Conservation (phyloP, 2,888 invertebrate genomes). For the Pristionchus maxplancki region DNA sequence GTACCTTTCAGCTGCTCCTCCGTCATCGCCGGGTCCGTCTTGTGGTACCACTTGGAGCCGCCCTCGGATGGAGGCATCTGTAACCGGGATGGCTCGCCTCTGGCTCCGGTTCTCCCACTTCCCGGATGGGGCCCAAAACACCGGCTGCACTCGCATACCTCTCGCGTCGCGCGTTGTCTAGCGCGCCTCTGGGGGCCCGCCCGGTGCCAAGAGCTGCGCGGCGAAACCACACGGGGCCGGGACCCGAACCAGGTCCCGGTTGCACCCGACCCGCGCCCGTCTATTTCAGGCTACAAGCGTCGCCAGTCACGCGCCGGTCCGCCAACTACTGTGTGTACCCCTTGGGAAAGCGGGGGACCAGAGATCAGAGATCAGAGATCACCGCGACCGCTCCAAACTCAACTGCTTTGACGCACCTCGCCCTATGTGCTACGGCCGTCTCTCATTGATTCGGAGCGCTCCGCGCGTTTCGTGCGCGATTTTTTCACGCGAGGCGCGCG, state of each 20-base stretch:
- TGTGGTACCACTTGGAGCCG: constrained; percentile 54
- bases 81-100: too few species aligned
- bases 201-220: background rate
- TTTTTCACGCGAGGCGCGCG: constrained; percentile 43
- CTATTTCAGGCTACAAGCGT: background rate
- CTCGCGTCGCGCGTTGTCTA: background rate
- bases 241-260: background rate
- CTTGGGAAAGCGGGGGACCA: constrained; percentile 12
- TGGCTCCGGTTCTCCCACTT: background rate
- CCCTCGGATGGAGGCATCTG: constrained; percentile 53
- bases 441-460: constrained; percentile 33
- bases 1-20: constrained; percentile 55
- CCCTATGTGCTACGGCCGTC: constrained; percentile 1
- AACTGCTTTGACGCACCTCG: background rate
- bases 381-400: background rate
- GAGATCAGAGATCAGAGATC: background rate
- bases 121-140: too few species aligned
- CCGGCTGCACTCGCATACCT: constrained; percentile 12
- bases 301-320: constrained; percentile 13
- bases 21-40: constrained; percentile 52
- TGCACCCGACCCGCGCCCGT: background rate
- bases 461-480: constrained; percentile 26
- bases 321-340: constrained; percentile 14
- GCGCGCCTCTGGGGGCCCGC: background rate
- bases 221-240: background rate